phyloP scores from a whole-genome alignment of 2,113 vertebrate species.

The Scophthalmus maximus region DNA sequence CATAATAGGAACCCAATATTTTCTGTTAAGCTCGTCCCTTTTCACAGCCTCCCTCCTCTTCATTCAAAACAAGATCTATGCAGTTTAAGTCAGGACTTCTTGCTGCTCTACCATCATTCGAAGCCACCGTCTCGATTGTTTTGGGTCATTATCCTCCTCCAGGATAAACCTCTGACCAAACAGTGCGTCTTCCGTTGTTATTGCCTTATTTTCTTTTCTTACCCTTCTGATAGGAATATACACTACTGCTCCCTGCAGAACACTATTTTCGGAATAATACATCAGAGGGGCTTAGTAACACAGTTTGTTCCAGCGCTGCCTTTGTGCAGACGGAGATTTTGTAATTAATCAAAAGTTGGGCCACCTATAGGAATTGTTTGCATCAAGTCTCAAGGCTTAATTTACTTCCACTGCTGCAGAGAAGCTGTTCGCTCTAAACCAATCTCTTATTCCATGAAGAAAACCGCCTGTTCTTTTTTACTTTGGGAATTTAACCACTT shows the following conservation, averaged over 20 bases:
- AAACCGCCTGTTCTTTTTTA: neutral
- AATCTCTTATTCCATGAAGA: neutral
- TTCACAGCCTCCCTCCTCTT: neutral
- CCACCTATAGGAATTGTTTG: neutral
- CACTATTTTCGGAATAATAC: neutral
- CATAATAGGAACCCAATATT: neutral
- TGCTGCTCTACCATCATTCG: neutral
- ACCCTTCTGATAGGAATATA: neutral
- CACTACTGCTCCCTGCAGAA: neutral
- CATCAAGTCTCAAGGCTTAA: neutral
- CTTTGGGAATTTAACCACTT: too few species aligned
- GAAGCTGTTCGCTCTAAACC: neutral
- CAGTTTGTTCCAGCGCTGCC: neutral
- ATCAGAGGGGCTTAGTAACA: neutral
- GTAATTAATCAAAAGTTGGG: constrained; percentile 1
- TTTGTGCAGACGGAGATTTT: neutral
- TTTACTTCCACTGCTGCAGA: neutral
- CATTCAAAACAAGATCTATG: neutral
- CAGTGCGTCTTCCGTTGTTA: neutral
- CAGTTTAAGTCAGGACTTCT: neutral
- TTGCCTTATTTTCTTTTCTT: neutral
- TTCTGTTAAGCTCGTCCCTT: neutral
- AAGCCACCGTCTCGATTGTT: neutral
- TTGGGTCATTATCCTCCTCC: neutral
- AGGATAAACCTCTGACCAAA: neutral